phyloP scores from a whole-genome alignment of 2,113 vertebrate species.

The Mormyrus lacerda region DNA sequence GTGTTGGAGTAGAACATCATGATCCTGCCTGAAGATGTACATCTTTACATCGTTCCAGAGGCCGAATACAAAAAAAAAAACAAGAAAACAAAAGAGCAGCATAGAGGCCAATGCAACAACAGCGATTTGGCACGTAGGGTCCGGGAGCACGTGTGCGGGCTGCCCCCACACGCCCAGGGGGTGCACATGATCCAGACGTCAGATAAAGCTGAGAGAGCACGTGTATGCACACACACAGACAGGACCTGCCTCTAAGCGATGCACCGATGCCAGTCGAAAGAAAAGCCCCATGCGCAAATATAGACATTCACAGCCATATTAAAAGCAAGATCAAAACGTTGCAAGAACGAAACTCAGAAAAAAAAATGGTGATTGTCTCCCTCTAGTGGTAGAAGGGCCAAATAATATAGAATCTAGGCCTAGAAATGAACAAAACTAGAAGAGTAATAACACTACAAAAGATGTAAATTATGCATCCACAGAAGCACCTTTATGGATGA shows the following conservation, averaged over 20 bases:
- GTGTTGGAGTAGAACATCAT: neutral
- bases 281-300: neutral
- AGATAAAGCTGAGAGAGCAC: neutral
- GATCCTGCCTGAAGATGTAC: neutral
- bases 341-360: no score
- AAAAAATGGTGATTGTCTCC: neutral
- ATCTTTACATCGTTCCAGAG: neutral
- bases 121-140: neutral
- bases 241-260: neutral
- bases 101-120: neutral
- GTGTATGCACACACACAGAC: neutral
- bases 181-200: neutral
- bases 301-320: neutral
- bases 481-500: neutral
- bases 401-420: neutral
- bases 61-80: neutral
- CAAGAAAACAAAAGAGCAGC: neutral
- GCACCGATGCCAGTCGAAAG: neutral
- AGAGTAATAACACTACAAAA: neutral
- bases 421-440: neutral
- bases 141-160: neutral
- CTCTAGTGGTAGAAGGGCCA: constrained; percentile 17
- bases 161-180: neutral
- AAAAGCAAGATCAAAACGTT: neutral
- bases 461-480: neutral